Evolutionary conservation across 1,140 invertebrate species (phyloP), one percentile per base, ranked within the genome.

Genomic region (Caerostris extrusa): DNA sequence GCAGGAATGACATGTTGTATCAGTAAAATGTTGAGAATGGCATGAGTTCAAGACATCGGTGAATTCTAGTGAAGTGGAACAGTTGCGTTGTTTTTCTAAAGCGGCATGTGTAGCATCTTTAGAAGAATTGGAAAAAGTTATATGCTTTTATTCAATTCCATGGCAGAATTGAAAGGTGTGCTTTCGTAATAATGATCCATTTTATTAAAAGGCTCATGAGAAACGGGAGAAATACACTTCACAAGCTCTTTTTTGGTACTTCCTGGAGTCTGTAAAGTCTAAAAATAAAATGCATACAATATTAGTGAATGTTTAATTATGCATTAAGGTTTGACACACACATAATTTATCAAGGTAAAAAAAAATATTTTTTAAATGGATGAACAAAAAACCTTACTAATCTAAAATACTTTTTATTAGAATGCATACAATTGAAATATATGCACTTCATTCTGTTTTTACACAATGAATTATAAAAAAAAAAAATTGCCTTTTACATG

Each of bases 161-260:
- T 10, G 6, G 81, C 77, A 19, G 92, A 93, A 56, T 82, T 93
- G 3, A 93, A 34, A 10, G 92, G 92, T 7, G 92, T 93, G 14
- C 92, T 93, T 57, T 89, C 92, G 56, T 88, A 89, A 61, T 81
- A 93, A 64, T 89, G 64, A 89, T 77, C 92, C 58, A 61, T 89
- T 81, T 88, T 93, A 50, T 56, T 93, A 50, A 93, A 93, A 55
- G 92, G 92, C 57, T 64, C 85, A 88, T 89, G 92, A 61, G 58
- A 57, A 4, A 93, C 92, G 19, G 92, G 92, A 8, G 92, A 93
- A 93, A 93, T n/a, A 19, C 85, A 19, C 3, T 50, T 64, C 12
- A 14, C 3, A 53, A 60, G 34, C 53, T 93, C 83, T 57, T 60
- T 88, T 50, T 6, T 56, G 55, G 64, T 10, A 71, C 8, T 87